These are phyloP conservation scores for Trachops cirrhosus DNA, from an alignment of 2,797 vertebrate genomes.

Conservation along the genomic window DNA sequence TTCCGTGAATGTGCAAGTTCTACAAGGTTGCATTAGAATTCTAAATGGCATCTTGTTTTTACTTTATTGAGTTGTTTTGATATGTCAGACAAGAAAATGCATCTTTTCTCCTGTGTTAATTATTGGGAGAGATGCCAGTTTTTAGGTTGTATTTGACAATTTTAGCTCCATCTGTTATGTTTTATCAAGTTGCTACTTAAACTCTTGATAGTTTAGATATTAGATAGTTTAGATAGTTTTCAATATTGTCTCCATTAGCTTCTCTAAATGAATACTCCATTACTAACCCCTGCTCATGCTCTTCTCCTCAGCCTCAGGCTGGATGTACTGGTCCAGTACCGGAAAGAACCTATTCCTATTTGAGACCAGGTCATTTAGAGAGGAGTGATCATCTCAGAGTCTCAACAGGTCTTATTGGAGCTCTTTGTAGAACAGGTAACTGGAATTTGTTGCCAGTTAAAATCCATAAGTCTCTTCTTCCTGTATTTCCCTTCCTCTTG, in stretches of 20 bases:
- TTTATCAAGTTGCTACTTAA: conserved; percentile 26
- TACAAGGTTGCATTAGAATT: background rate
- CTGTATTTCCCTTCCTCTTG: background rate
- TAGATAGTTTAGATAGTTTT: background rate
- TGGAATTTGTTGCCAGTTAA: background rate
- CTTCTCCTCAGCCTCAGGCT: background rate
- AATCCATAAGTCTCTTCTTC: background rate
- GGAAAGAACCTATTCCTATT: background rate
- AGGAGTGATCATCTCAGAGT: background rate
- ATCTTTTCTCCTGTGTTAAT: background rate
- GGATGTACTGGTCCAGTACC: background rate
- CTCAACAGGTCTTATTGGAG: background rate
- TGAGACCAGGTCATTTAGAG: background rate
- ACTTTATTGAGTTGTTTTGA: conserved; percentile 1
- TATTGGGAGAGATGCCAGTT: background rate
- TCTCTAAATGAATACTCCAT: background rate
- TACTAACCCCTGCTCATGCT: background rate
- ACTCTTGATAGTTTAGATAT: background rate
- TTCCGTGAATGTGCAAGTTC: background rate
- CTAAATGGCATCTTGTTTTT: conserved; percentile 19
- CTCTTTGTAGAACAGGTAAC: background rate
- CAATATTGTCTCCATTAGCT: background rate
- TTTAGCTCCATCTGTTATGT: background rate
- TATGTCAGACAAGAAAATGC: background rate
- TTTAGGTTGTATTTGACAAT: background rate